A percentile compares a stretch with the other conserved stretches of the same genome.
Conservation (phyloP, 2,888 invertebrate genomes). For the Lacanobia wlatinum region DNA sequence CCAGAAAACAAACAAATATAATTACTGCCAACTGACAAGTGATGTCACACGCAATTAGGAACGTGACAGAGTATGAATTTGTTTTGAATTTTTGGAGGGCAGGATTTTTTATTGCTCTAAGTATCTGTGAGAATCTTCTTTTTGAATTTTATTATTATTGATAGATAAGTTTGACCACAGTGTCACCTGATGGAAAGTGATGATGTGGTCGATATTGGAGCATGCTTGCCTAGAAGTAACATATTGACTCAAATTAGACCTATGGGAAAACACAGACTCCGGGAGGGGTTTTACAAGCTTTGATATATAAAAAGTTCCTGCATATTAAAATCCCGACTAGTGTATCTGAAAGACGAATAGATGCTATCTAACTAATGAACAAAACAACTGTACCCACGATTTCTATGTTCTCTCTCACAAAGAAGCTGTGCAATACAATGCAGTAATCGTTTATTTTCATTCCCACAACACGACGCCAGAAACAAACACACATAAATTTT, state of each 20-base stretch:
- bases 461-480: slow-evolving; percentile 41
- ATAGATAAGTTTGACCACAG: no score
- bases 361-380: neutral
- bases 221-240: no score
- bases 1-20: slow-evolving; percentile 57
- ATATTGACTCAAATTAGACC: no score
- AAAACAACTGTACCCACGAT: neutral
- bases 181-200: no score
- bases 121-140: no score
- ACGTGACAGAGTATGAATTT: slow-evolving; percentile 39
- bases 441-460: slow-evolving; percentile 37
- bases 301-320: no score
- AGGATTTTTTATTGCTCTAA: no score
- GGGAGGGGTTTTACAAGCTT: no score
- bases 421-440: slow-evolving; percentile 11
- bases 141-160: no score
- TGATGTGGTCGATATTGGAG: no score
- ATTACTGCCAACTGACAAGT: slow-evolving; percentile 50
- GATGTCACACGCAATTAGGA: slow-evolving; percentile 50
- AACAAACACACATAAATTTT: slow-evolving; percentile 50
- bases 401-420: neutral
- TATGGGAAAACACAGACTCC: neutral
- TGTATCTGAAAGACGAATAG: neutral
- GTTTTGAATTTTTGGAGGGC: slow-evolving; percentile 12
- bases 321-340: neutral